Conservation (phyloP, 2,113 vertebrate genomes). For the Tenebrosternarchus preto region DNA sequence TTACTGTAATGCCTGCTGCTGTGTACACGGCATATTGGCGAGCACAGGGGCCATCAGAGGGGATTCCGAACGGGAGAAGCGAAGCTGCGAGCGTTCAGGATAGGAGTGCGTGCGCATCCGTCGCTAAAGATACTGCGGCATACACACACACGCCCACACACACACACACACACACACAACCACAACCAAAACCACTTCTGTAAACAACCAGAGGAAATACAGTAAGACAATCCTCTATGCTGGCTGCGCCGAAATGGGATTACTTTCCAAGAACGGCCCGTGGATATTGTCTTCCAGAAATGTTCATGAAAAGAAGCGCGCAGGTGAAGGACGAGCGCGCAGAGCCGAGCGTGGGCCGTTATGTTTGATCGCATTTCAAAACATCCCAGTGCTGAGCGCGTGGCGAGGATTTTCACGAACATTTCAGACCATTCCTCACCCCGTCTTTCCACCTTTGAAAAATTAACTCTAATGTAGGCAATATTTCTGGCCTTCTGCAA, state of each 20-base stretch:
- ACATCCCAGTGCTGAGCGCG: neutral
- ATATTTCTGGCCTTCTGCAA: conserved; percentile 54
- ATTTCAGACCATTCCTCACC: neutral
- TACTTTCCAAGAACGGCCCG: neutral
- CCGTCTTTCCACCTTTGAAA: conserved; percentile 24
- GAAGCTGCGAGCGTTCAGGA: conserved; percentile 37
- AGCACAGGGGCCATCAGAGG: conserved; percentile 40
- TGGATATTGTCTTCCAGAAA: conserved; percentile 10
- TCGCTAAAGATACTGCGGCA: conserved; percentile 16
- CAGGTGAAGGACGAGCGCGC: neutral
- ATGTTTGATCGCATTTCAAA: conserved; percentile 37
- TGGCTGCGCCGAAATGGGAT: conserved; percentile 5
- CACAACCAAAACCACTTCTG: neutral
- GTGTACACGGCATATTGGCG: conserved; percentile 44
- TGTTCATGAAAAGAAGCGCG: conserved; percentile 2
- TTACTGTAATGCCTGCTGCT: conserved; percentile 35
- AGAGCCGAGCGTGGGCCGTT: conserved; percentile 5
- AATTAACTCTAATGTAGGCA: conserved; percentile 62
- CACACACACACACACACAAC: too few relatives aligned
- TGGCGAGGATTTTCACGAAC: neutral
- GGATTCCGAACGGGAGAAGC: conserved; percentile 27
- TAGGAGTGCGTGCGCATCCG: conserved; percentile 18
- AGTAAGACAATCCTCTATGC: neutral
- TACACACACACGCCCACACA: too few relatives aligned
- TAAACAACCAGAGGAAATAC: conserved; percentile 38